Conservation (phyloP, 2,113 vertebrate genomes). For the Pomatostomus ruficeps region DNA sequence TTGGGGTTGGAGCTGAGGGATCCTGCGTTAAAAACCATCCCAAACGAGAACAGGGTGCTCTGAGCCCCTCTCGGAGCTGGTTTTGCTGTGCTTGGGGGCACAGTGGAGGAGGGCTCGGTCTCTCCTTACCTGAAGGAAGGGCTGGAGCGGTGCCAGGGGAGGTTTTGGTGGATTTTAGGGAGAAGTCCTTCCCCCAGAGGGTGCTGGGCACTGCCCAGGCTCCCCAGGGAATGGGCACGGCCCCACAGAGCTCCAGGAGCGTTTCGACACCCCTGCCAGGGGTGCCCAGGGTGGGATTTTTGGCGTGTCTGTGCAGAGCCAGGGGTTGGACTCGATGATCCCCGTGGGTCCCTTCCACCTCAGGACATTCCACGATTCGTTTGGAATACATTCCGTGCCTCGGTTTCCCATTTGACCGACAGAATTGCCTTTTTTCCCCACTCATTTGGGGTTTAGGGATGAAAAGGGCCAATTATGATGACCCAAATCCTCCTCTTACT, state of each 20-base stretch:
- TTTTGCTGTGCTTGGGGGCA: fast-evolving
- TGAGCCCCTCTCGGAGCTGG: background rate
- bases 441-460: background rate
- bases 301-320: background rate
- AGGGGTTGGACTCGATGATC: background rate
- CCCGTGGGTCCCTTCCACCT: background rate
- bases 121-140: background rate
- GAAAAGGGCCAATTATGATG: background rate
- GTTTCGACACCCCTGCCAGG: no score
- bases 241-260: background rate
- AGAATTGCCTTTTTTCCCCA: background rate
- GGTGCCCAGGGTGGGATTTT: fast-evolving
- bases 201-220: background rate
- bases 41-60: fast-evolving
- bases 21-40: background rate
- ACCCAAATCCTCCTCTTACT: background rate
- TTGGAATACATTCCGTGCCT: fast-evolving
- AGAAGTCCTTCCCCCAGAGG: background rate
- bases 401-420: background rate
- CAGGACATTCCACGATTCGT: background rate
- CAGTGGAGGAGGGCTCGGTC: fast-evolving
- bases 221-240: background rate
- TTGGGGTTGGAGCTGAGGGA: fast-evolving
- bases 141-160: fast-evolving
- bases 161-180: background rate